Conservation (phyloP, 2,113 vertebrate species). For the Rhombomys opimus region DNA sequence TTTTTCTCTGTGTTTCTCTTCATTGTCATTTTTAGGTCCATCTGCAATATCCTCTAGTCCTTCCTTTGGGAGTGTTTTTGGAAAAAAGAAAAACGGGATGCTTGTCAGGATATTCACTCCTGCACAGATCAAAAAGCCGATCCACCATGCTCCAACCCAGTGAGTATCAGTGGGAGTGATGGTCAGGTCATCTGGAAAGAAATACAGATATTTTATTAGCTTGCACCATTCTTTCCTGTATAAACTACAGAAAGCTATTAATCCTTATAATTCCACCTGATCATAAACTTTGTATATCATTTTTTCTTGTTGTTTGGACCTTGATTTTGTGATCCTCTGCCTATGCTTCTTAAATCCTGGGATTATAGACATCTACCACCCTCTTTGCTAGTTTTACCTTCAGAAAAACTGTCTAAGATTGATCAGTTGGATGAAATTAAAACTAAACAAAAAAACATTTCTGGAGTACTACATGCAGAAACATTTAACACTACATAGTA, state of each 20-base stretch:
- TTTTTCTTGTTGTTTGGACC: background rate
- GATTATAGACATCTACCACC: background rate
- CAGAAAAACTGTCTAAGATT: background rate
- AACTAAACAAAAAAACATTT: background rate
- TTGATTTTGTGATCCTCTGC: background rate
- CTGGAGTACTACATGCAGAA: too few species aligned
- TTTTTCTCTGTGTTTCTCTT: conserved; percentile 57
- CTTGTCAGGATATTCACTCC: conserved; percentile 82
- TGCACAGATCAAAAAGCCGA: conserved; percentile 87
- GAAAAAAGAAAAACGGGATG: conserved; percentile 88
- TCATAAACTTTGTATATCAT: background rate
- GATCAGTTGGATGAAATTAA: background rate
- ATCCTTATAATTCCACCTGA: background rate
- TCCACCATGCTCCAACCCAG: conserved; percentile 91
- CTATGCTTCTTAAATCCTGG: background rate
- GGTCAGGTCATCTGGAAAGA: conserved; percentile 83
- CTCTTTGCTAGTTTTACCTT: background rate
- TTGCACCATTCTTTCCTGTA: background rate
- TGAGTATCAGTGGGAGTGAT: conserved; percentile 85
- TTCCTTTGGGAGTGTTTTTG: conserved; percentile 86
- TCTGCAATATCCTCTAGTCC: conserved; percentile 69
- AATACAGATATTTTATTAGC: conserved; percentile 13
- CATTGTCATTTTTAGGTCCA: conserved; percentile 26
- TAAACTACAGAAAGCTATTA: background rate
- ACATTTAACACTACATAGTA: background rate